Evolutionary conservation across 2,888 invertebrate species (phyloP).

Genomic region (Drosophila rubida): DNA sequence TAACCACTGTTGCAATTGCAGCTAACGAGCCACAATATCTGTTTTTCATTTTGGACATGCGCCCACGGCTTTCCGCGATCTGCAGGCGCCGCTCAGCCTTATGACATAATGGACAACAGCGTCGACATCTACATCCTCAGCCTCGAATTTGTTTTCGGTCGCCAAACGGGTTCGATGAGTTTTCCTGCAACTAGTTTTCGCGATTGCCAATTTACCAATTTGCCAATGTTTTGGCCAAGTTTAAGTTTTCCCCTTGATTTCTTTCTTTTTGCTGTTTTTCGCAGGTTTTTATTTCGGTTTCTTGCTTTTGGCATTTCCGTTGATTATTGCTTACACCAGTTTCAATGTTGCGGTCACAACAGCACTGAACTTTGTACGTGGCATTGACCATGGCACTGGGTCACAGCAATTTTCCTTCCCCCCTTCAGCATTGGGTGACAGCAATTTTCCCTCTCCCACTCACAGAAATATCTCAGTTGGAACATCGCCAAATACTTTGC

Average conservation of each 20-base stretch:
- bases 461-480: not conserved
- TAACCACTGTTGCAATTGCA: slow-evolving; percentile 14
- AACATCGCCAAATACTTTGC: not conserved
- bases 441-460: slow-evolving; percentile 3
- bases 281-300: slow-evolving; percentile 8
- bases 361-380: slow-evolving; percentile 51
- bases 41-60: slow-evolving; percentile 28
- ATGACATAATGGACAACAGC: slow-evolving; percentile 56
- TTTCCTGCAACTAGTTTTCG: slow-evolving; percentile 65
- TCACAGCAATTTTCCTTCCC: slow-evolving; percentile 40
- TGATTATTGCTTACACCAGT: slow-evolving; percentile 16
- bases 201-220: slow-evolving; percentile 18
- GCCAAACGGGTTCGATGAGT: slow-evolving; percentile 66
- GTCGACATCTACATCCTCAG: slow-evolving; percentile 27
- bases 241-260: slow-evolving; percentile 19
- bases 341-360: slow-evolving; percentile 61
- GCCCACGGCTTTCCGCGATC: slow-evolving; percentile 32
- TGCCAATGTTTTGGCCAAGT: slow-evolving; percentile 28
- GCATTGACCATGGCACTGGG: slow-evolving; percentile 68
- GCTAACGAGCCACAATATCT: slow-evolving; percentile 22
- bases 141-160: slow-evolving; percentile 41
- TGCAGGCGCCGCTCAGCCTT: not conserved
- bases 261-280: slow-evolving; percentile 2
- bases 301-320: slow-evolving; percentile 1
- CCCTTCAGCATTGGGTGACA: slow-evolving; percentile 65